Evolutionary conservation across 2,797 vertebrate genomes (phyloP), one percentile per base, ranked within the genome.

Genomic region (Cynopterus sphinx): DNA sequence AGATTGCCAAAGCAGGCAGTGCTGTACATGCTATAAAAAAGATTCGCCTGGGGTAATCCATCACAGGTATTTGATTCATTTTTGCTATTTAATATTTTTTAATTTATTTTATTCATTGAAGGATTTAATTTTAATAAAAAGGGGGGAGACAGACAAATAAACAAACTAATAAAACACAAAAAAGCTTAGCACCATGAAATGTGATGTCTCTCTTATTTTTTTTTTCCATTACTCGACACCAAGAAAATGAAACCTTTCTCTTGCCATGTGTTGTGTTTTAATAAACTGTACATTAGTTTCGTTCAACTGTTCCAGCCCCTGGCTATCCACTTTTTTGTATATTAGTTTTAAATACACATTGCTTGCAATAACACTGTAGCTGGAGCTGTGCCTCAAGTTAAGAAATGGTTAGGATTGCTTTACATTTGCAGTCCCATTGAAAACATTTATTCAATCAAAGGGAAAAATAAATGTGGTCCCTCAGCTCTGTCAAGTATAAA

Each of bases 401-500:
- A 98, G 98, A 98, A 98, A 98, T 78, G 94, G 98, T 98, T 98
- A 98, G 98, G 97, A 98, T 97, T 97, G 97, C 97, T 98, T 98
- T 98, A 98, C 98, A 97, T 97, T 98, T 98, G 96, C 98, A 95
- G 97, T 97, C 98, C 98, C 98, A 98, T 98, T 98, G 98, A 98
- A 99, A 99, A 99, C 98, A 99, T 99, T 99, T 98, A 99, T 99
- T 99, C 99, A 99, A 99, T 99, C 99, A 99, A 98, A 99, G 97
- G 97, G 91, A 98, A 98, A 99, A 99, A 99, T 99, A 99, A 99
- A 99, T 99, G 98, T 98, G 98, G 98, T 99, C 99, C 99, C 99
- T 99, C 98, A 96, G 98, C 99, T 99, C 99, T 99, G 99, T 99
- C 99, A 99, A 99, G 99, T 99, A 99, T 99, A 99, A 99, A 99